phyloP scores from a whole-genome alignment of 2,888 invertebrate species.

The Ecliptopera silaceata region DNA sequence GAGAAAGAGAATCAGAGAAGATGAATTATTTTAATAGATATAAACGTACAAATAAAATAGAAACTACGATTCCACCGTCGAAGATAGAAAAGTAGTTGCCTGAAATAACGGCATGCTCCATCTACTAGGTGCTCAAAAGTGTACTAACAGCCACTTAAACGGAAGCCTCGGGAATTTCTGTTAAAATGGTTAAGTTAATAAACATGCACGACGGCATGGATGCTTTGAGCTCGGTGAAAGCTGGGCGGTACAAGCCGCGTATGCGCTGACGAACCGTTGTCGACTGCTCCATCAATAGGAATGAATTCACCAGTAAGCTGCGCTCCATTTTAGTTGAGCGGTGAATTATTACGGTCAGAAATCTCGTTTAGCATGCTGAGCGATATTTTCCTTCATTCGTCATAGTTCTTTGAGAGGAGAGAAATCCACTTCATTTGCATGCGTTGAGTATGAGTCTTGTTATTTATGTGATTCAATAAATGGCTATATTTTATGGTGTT shows the following conservation, averaged over 20 bases:
- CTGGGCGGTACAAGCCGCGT: constrained; percentile 50
- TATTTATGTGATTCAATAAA: too few relatives aligned
- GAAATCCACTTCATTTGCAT: too few relatives aligned
- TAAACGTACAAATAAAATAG: neutral
- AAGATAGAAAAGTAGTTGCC: neutral
- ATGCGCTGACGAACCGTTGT: constrained; percentile 47
- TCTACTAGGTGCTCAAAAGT: constrained; percentile 15
- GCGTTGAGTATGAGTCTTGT: too few relatives aligned
- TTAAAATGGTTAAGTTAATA: constrained; percentile 77
- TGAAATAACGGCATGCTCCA: constrained; percentile 10
- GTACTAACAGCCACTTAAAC: constrained; percentile 62
- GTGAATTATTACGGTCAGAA: constrained; percentile 1
- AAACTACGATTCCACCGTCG: neutral
- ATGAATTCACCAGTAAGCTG: constrained; percentile 5
- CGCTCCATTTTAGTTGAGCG: neutral
- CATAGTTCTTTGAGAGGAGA: neutral
- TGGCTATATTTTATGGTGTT: too few relatives aligned
- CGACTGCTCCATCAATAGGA: constrained; percentile 23
- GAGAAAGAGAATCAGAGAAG: too few relatives aligned
- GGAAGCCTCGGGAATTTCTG: constrained; percentile 67
- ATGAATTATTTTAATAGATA: neutral
- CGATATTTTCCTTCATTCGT: neutral
- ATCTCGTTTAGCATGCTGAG: neutral
- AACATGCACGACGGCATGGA: constrained; percentile 69
- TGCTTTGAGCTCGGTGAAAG: constrained; percentile 77